Evolutionary conservation across 2,797 vertebrate species (phyloP).

Genomic region (Lycodopsis pacificus): DNA sequence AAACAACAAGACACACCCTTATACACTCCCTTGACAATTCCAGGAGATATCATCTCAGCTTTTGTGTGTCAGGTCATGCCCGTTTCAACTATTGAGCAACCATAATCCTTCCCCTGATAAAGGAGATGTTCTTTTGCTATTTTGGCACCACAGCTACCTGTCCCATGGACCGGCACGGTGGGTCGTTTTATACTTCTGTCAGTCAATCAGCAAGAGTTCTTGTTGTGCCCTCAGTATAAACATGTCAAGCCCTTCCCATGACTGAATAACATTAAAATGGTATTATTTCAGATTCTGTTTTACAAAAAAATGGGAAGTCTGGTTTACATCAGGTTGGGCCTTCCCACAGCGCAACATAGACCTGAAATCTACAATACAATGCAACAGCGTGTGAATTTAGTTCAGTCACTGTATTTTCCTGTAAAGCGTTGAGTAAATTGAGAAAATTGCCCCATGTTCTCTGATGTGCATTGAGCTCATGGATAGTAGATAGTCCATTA

Average conservation of each 20-base stretch:
- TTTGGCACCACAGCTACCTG: background rate
- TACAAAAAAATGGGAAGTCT: background rate
- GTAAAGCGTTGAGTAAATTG: background rate
- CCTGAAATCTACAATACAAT: background rate
- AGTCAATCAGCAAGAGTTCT: background rate
- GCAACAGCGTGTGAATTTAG: conserved; percentile 19
- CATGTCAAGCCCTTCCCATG: too few species aligned
- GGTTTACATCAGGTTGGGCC: background rate
- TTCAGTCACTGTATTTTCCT: background rate
- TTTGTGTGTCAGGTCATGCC: too few species aligned
- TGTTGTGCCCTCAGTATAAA: background rate
- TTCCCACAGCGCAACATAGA: background rate
- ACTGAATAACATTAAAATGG: background rate
- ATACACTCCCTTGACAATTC: background rate
- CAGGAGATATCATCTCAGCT: background rate
- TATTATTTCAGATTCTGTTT: background rate
- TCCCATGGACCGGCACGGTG: background rate
- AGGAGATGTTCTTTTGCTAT: background rate
- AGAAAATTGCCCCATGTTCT: background rate
- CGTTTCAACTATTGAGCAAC: background rate
- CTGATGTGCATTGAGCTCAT: background rate
- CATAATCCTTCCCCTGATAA: background rate
- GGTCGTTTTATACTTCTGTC: background rate
- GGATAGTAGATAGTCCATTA: background rate
- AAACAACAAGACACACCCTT: background rate